phyloP scores from a whole-genome alignment of 2,888 invertebrate genomes.

The Rhyacophila evoluta region DNA sequence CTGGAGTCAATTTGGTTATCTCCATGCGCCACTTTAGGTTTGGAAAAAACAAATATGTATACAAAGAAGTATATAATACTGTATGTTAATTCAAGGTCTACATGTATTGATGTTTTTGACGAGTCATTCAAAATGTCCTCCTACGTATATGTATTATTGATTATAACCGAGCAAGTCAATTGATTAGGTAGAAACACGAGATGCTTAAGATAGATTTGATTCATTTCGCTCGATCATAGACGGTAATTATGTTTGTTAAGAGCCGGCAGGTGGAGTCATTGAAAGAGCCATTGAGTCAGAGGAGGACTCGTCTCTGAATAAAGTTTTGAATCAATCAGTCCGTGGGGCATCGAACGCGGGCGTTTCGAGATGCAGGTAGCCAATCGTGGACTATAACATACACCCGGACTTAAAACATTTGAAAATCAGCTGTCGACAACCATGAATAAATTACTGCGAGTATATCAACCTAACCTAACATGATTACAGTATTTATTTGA shows the following conservation, averaged over 20 bases:
- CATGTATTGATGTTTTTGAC: too few relatives aligned
- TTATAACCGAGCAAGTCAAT: neutral
- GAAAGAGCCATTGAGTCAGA: neutral
- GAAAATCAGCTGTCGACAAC: neutral
- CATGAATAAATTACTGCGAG: too few relatives aligned
- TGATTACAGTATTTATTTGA: too few relatives aligned
- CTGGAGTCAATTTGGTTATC: too few relatives aligned
- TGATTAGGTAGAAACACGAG: neutral
- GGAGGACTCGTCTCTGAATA: conserved; percentile 37
- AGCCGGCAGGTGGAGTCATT: neutral
- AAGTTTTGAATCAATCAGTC: conserved; percentile 51
- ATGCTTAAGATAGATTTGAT: neutral
- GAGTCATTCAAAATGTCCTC: neutral
- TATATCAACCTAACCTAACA: too few relatives aligned
- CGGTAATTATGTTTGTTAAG: neutral
- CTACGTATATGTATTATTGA: neutral
- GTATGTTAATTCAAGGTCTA: too few relatives aligned
- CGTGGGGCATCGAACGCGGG: neutral
- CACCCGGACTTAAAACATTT: neutral
- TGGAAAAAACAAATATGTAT: too few relatives aligned
- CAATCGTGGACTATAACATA: neutral
- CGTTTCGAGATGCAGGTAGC: neutral
- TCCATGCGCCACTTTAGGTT: too few relatives aligned
- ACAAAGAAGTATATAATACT: too few relatives aligned
- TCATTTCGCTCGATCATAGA: neutral